Percentiles rank a stretch among this genome's conserved stretches.
Conservation (phyloP, 2,797 vertebrate species). For the Mus spretus region DNA sequence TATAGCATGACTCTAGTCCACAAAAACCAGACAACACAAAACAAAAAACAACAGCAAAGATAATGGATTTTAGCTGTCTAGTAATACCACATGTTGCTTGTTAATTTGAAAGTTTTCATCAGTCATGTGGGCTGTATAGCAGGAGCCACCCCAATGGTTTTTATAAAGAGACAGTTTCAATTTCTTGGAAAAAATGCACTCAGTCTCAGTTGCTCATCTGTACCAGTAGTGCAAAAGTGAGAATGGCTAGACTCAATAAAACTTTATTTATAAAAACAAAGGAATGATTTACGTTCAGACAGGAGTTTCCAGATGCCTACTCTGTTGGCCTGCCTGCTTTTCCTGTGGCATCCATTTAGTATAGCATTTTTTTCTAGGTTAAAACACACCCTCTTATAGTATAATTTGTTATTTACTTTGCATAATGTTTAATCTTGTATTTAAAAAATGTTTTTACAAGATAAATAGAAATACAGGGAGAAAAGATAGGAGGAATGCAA, state of each 20-base stretch:
- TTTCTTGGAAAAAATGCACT: not conserved
- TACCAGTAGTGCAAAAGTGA: not conserved
- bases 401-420: conserved; percentile 19
- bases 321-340: not conserved
- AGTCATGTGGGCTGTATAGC: not conserved
- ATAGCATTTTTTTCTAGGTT: conserved; percentile 5
- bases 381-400: not conserved
- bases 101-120: conserved; percentile 20
- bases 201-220: not conserved
- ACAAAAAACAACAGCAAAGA: not conserved
- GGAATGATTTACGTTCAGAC: not conserved
- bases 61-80: not conserved
- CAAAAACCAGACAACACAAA: not conserved
- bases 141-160: not conserved
- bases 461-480: not conserved
- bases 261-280: not conserved
- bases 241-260: not conserved
- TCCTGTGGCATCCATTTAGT: not conserved
- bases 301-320: not conserved
- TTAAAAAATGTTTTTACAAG: not conserved
- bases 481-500: too few relatives aligned
- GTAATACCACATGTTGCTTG: not conserved
- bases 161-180: not conserved
- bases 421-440: conserved; percentile 12
- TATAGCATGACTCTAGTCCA: not conserved